phyloP scores from a whole-genome alignment of 2,113 vertebrate genomes.

The Canis aureus region DNA sequence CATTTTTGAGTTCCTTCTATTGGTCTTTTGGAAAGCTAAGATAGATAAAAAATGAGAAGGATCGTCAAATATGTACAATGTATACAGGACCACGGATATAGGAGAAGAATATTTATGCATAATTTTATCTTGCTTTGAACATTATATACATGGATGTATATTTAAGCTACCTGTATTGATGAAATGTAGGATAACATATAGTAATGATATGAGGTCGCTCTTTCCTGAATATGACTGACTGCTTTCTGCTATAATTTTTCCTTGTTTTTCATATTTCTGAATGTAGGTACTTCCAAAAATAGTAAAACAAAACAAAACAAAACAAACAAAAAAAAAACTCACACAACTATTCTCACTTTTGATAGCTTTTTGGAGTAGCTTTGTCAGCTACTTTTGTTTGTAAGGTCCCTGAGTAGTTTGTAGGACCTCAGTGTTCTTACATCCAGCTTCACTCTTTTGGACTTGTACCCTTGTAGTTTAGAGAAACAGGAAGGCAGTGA shows the following conservation, averaged over 20 bases:
- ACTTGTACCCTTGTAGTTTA: background rate
- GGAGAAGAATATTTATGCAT: background rate
- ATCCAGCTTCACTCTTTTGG: background rate
- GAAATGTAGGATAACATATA: background rate
- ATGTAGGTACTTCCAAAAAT: background rate
- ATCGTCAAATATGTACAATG: background rate
- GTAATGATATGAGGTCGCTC: background rate
- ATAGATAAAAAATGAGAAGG: background rate
- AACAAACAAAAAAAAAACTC: background rate
- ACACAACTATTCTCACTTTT: background rate
- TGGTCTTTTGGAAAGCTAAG: background rate
- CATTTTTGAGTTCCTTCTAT: background rate
- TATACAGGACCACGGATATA: background rate
- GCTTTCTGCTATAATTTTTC: background rate
- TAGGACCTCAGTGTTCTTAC: background rate
- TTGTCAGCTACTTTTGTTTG: background rate
- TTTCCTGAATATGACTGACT: background rate
- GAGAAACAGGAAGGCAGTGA: constrained; percentile 14
- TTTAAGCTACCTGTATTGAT: background rate
- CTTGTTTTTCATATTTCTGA: constrained; percentile 1
- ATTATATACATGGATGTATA: background rate
- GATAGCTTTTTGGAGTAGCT: background rate
- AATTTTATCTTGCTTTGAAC: background rate
- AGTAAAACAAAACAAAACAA: background rate
- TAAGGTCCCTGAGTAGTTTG: background rate